Evolutionary conservation across 1,140 invertebrate species (phyloP), one percentile per base, ranked within the genome.

Genomic region (Myzus persicae): DNA sequence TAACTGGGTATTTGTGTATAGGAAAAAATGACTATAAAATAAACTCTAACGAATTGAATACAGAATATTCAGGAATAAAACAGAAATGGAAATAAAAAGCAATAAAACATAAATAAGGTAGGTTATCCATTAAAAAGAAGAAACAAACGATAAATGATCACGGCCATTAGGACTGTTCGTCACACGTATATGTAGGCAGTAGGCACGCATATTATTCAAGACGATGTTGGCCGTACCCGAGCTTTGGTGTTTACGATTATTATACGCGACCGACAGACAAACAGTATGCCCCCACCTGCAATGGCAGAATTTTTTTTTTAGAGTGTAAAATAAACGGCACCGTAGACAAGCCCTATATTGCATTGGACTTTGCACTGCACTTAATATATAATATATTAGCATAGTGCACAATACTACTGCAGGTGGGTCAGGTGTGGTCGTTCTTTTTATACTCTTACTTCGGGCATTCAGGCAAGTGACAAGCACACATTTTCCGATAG

Each of bases 401-500:
- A n/a, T n/a, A n/a, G 59, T 18, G n/a, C 31, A 14, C 59, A 76
- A 1, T 9, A n/a, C 59, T 76, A 14, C 8, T 67, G 31, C 59
- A n/a, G 31, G 31, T 14, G 26, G 59, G 59, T 3, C 31, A 67
- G 11, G 31, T n/a, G n/a, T 76, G 59, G 59, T 6, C 59, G 18
- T 67, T 76, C 0, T 31, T n/a, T 14, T 76, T 31, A 36, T 22
- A 87, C 20, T 3, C 89, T 90, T 90, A 90, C 89, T 90, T 42
- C 11, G 38, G 36, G 11, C 6, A 42, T 22, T 90, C 51, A 24
- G 38, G 26, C 38, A 85, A 54, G 26, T 82, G 91, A 14, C 91
- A 93, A 7, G 44, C 46, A 14, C 91, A 93, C 14, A 54, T 36
- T 51, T 93, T 93, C n/a, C 24, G 91, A 11, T 93, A 93, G 38